A percentile compares a stretch with the other conserved stretches of the same genome.
Evolutionary conservation across 2,113 vertebrate genomes (phyloP).

Genomic region (Limnothrissa miodon): DNA sequence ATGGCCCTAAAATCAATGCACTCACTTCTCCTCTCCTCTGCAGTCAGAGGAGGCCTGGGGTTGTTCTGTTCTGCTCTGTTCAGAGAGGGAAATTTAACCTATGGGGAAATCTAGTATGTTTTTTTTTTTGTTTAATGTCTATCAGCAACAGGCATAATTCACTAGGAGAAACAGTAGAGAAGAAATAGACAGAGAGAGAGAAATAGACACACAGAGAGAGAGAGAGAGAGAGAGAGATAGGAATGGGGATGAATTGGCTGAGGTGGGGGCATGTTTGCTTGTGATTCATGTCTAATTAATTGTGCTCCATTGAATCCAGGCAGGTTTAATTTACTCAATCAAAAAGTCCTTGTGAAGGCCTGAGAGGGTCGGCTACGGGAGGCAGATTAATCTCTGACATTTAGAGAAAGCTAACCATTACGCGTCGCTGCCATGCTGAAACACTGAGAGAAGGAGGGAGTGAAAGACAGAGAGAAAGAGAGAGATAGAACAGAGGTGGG

Average conservation of each 20-base stretch:
- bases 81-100: neutral
- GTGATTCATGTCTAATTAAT: slow-evolving; percentile 31
- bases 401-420: slow-evolving; percentile 24
- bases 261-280: slow-evolving; percentile 12
- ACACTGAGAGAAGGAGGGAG: neutral
- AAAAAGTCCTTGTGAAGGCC: slow-evolving; percentile 25
- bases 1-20: slow-evolving; percentile 23
- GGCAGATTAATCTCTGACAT: slow-evolving; percentile 33
- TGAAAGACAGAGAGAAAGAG: slow-evolving; percentile 21
- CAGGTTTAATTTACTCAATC: slow-evolving; percentile 22
- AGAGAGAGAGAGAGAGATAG: neutral
- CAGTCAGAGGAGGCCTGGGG: neutral
- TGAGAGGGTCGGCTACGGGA: neutral
- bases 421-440: slow-evolving; percentile 15
- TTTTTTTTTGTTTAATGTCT: too few relatives aligned
- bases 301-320: slow-evolving; percentile 20
- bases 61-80: neutral
- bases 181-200: neutral
- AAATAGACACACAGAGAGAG: neutral
- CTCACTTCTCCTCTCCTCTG: neutral
- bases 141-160: too few relatives aligned
- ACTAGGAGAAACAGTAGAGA: neutral
- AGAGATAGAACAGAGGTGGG: slow-evolving; percentile 8
- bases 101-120: neutral
- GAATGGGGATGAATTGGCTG: neutral